A percentile compares a stretch with the other conserved stretches of the same genome.
These are phyloP conservation scores for Acipenser transmontanus DNA, from an alignment of 2,797 vertebrate species.

Conservation along the genomic window DNA sequence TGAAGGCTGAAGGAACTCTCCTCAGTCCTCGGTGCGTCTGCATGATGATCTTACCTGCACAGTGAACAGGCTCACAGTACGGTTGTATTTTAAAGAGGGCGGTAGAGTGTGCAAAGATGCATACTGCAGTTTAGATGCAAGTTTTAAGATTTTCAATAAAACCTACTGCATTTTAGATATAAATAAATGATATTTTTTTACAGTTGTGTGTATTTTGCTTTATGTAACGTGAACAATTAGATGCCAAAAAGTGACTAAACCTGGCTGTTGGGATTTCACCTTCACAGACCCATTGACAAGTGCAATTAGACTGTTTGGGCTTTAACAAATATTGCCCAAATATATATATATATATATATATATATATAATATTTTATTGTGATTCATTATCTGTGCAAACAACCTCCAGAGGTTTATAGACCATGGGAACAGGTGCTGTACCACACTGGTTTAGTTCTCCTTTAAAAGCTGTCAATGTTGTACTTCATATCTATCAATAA, in stretches of 20 bases:
- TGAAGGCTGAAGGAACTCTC: too few species aligned
- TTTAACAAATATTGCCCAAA: slow-evolving; percentile 14
- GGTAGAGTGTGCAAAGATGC: too few species aligned
- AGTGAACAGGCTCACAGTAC: too few species aligned
- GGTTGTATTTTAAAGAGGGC: too few species aligned
- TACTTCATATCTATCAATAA: slow-evolving; percentile 23
- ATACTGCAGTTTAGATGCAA: too few species aligned
- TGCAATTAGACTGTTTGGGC: slow-evolving; percentile 51
- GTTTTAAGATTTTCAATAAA: too few species aligned
- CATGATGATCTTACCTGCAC: too few species aligned
- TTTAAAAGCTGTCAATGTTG: slow-evolving; percentile 19
- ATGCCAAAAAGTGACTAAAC: slow-evolving; percentile 35
- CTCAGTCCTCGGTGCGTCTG: too few species aligned
- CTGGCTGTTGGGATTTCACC: slow-evolving; percentile 24
- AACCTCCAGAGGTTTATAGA: too few species aligned
- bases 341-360: slow-evolving; percentile 11
- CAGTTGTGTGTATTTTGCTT: slow-evolving; percentile 8
- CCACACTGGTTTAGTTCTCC: background rate
- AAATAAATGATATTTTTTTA: slow-evolving; percentile 1
- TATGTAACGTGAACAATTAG: slow-evolving; percentile 16
- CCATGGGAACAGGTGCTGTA: background rate
- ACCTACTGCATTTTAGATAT: background rate
- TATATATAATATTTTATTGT: background rate
- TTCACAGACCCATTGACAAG: slow-evolving; percentile 46
- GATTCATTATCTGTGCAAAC: background rate